Evolutionary conservation across 2,113 vertebrate species (phyloP).

Genomic region (Pitta sordida): DNA sequence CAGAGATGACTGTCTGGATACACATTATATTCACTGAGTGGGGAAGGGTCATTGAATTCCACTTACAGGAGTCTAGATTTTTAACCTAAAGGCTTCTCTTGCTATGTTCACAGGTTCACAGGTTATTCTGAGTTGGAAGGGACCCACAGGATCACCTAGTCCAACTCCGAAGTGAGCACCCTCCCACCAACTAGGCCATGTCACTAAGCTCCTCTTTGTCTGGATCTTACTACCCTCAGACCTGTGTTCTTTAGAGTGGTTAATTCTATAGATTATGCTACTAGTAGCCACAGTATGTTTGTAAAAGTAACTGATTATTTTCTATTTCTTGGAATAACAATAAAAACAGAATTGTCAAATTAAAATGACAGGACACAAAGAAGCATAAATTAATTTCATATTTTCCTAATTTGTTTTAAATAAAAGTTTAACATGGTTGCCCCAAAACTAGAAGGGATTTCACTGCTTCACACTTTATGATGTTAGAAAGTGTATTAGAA

Average conservation of each 20-base stretch:
- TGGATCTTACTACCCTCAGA: not conserved
- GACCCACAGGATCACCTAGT: too few species aligned
- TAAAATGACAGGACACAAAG: not conserved
- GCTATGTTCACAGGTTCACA: too few species aligned
- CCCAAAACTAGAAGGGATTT: not conserved
- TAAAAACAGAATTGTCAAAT: not conserved
- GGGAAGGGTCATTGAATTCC: not conserved
- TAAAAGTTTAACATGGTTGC: not conserved
- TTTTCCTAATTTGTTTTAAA: not conserved
- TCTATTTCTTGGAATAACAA: not conserved
- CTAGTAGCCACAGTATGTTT: not conserved
- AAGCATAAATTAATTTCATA: not conserved
- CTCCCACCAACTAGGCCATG: too few species aligned
- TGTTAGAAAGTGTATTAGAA: not conserved
- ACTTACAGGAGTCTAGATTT: not conserved
- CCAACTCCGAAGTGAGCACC: too few species aligned
- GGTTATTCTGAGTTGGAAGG: too few species aligned
- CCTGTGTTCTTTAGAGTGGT: not conserved
- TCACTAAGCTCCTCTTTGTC: too few species aligned
- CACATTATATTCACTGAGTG: not conserved
- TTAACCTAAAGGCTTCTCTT: not conserved
- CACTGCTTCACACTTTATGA: not conserved
- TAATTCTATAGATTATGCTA: not conserved
- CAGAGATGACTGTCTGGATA: not conserved
- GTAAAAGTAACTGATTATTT: not conserved